Evolutionary conservation across 2,113 vertebrate genomes (phyloP), one percentile per base, ranked within the genome.

Genomic region (Rhinogobius similis): DNA sequence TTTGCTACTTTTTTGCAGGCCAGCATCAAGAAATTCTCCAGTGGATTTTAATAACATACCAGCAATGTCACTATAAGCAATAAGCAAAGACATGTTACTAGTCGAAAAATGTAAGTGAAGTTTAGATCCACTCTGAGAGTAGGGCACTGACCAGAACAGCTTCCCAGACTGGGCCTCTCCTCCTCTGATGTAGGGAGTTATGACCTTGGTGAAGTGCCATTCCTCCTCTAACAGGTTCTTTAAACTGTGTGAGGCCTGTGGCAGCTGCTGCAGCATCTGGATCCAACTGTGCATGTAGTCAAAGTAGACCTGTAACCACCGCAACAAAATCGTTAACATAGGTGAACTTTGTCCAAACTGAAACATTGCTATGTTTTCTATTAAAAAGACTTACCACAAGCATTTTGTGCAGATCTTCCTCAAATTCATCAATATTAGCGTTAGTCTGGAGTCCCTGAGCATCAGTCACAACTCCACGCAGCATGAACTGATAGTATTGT

Each of bases 201-300:
- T 98, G 92, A 98, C 96, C 93, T 99, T 99, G 88, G 96, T 98
- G 91, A 99, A 99, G 92, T 98, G 93, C 98, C 98, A 99, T 89
- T 99, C 98, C 86, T 99, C 96, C 73, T 99, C 98, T 64, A 99
- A 90, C 7, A 99, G 93, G 83, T 99, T 99, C 92, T 99, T 99
- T 89, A 99, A 91, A 84, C 98, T 99, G 88, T 99, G 97, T 72
- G 98, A 99, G 0, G 98, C 98, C 80, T 99, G 98, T 86, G 98
- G 98, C 91, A 99, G 94, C 80, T 99, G 95, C 93, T 99, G 98
- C 69, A 99, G 89, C 98, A 99, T 99, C 92, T 94, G 94, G 88
- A 99, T 99, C 98, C 98, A 99, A 89, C 96, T 97, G 88, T 95
- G 94, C 97, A 99, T 99, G 90, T 99, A 99, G 90, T 97, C 96